Evolutionary conservation across 2,113 vertebrate genomes (phyloP).

Genomic region (Etheostoma spectabile): DNA sequence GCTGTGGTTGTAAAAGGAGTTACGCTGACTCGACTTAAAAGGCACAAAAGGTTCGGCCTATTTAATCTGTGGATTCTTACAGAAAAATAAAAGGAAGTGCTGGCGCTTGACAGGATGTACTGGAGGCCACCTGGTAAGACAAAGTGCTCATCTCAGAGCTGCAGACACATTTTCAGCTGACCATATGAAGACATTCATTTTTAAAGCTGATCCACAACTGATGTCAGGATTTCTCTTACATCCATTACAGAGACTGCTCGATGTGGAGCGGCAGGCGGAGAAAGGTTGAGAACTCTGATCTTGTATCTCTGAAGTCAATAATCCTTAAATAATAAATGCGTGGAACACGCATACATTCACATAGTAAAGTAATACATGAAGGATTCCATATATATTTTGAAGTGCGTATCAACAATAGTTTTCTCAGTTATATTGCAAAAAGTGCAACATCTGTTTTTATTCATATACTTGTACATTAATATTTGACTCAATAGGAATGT

Average conservation of each 20-base stretch:
- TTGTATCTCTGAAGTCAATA: conserved; percentile 15
- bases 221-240: conserved; percentile 47
- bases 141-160: conserved; percentile 52
- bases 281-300: background rate
- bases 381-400: too few relatives aligned
- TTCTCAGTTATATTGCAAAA: background rate
- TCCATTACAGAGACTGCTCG: conserved; percentile 29
- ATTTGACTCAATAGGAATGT: background rate
- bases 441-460: background rate
- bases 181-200: conserved; percentile 56
- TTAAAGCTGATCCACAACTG: conserved; percentile 55
- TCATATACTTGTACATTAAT: background rate
- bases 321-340: background rate
- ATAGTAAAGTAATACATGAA: background rate
- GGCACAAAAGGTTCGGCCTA: conserved; percentile 65
- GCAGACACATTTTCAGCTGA: conserved; percentile 46
- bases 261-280: conserved; percentile 16
- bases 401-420: background rate
- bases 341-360: background rate
- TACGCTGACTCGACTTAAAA: conserved; percentile 71
- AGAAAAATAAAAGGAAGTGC: background rate
- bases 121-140: conserved; percentile 51
- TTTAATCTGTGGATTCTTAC: conserved; percentile 59
- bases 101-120: conserved; percentile 23
- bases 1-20: conserved; percentile 37